Evolutionary conservation across 2,797 vertebrate genomes (phyloP), one percentile per base, ranked within the genome.

Genomic region (Fistularia commersonii): DNA sequence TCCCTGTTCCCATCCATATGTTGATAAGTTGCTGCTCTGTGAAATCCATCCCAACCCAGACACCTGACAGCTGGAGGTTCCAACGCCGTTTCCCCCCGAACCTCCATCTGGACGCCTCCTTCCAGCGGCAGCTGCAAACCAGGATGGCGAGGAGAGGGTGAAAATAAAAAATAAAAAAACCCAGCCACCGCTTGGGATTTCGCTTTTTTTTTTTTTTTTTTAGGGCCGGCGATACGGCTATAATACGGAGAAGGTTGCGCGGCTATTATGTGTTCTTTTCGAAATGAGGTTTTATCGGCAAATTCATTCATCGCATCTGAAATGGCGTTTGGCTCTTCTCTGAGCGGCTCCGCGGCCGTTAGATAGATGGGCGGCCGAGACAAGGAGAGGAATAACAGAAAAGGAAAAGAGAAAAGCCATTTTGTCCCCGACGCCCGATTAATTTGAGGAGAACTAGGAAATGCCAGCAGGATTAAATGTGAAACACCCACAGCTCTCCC

Each of bases 391-490:
- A 80, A 71, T 71, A 79, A 70, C 62, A 40, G 40, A 66, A 61
- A 40, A 57, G 57, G 49, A 65, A 74, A 69, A 61, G 45, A 77
- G 82, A 84, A 87, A 81, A 82, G 77, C 57, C 55, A 62, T 84
- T 89, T 91, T 86, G 87, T 89, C 82, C 78, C 77, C 31, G 66
- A 83, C 80, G 68, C 74, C 79, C 82, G 81, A 88, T 91, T 89
- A 87, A 90, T 90, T 88, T 90, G 81, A 87, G 63, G 66, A 76
- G 82, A 83, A 86, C 77, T 76, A 85, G 83, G 76, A 86, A 88
- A 87, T 74, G 86, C 81, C 86, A 83, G 59, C 68, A 81, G 88
- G 84, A 89, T 90, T 91, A 88, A 89, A 90, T 80, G 83, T 85
- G 87, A 85, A 85, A 80, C 84, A 88, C 79, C 72, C 66, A 87